Base-by-base conservation (phyloP, 2,888 invertebrate species). In the Brenthis hecate region DNA sequence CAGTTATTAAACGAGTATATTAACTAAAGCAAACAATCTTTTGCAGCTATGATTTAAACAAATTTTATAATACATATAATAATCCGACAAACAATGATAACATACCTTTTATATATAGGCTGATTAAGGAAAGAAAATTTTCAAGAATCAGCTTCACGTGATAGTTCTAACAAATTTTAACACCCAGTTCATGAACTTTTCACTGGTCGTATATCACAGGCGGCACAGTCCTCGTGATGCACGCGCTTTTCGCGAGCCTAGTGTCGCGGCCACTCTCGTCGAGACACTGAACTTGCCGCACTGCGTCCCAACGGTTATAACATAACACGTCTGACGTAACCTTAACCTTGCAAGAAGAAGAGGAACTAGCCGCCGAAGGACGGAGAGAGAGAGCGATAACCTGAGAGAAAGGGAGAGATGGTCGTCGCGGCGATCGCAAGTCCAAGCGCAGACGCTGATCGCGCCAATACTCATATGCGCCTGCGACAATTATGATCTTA, bases 271-370 rank as follows among this genome's bases (percentile, higher is more conserved):
- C 90, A 89, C 91, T 87, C 89, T 88, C 91, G 81, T 87, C 91
- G 89, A 91, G 92, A 92, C 92, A 92, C 92, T 92, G 92, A 92
- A 92, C 92, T 92, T 91, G 92, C 86, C 82, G 83, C 84, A 87
- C 89, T 86, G 90, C 89, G 91, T 88, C 91, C 89, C 92, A 91
- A 91, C 92, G 92, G 92, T 92, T 92, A 92, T 92, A 92, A 92
- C 92, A 92, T 92, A 92, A 92, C 92, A 92, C 87, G 91, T 91
- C 92, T 92, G 92, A 92, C 92, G 92, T 92, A 92, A 92, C 92
- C 92, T 92, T 92, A 92, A 92, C 92, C 92, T 92, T 92, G 92
- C 92, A 90, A 91, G 92, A 92, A 92, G 91, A 91, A 92, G 92
- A 91, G 92, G 91, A 91, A 91, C 89, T 85, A 88, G 82, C 89